Evolutionary conservation across 2,888 invertebrate genomes (phyloP).

Genomic region (Hirudinaria manillensis): DNA sequence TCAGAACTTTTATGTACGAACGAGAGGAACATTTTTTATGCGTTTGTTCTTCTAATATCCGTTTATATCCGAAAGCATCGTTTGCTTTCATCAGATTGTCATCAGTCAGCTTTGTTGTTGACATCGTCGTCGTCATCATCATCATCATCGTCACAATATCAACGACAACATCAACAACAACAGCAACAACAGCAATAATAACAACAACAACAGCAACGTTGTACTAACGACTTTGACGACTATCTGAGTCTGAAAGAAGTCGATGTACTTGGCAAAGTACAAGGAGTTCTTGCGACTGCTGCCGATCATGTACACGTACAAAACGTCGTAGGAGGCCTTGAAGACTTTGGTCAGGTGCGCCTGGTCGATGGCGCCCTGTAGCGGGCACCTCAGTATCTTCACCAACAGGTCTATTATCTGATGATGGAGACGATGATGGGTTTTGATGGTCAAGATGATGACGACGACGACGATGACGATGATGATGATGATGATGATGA

Average conservation of each 20-base stretch:
- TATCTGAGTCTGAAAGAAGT: constrained; percentile 55
- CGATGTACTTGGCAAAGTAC: constrained; percentile 55
- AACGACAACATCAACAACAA: too few relatives aligned
- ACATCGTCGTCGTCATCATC: too few relatives aligned
- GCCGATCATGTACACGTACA: constrained; percentile 54
- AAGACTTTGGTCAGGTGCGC: constrained; percentile 51
- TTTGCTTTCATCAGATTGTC: too few relatives aligned
- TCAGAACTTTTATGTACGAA: too few relatives aligned
- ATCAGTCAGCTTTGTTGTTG: too few relatives aligned
- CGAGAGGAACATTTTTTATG: too few relatives aligned
- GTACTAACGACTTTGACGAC: constrained; percentile 50
- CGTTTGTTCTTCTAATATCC: too few relatives aligned
- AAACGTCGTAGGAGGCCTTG: constrained; percentile 52
- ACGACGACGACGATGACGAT: constrained; percentile 26
- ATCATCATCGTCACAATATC: too few relatives aligned
- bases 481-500: constrained; percentile 31
- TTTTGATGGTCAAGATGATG: constrained; percentile 19
- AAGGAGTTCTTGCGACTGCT: constrained; percentile 54
- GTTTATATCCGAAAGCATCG: too few relatives aligned
- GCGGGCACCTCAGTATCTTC: constrained; percentile 49
- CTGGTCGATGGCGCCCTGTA: constrained; percentile 49
- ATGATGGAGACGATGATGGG: constrained; percentile 22
- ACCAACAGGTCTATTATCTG: constrained; percentile 54
- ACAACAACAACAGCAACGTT: constrained; percentile 21
- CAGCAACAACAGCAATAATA: constrained; percentile 22